Evolutionary conservation across 2,113 vertebrate species (phyloP).

Genomic region (Laticauda laticaudata): DNA sequence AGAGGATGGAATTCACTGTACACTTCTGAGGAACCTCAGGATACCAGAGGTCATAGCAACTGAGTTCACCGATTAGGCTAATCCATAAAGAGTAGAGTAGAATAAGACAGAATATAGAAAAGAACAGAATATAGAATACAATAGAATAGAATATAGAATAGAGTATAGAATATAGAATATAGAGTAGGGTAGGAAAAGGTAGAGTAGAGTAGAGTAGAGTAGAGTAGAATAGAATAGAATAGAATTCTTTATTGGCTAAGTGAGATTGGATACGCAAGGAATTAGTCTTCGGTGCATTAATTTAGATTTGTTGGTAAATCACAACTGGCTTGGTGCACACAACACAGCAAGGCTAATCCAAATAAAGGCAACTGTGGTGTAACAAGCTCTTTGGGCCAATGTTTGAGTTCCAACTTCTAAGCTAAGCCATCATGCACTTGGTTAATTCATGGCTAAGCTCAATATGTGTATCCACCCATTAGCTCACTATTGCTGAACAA

Average conservation of each 20-base stretch:
- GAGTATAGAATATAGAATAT: too few relatives aligned
- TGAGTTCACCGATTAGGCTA: not conserved
- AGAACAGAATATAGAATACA: too few relatives aligned
- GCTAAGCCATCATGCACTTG: not conserved
- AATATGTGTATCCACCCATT: not conserved
- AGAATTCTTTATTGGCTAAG: too few relatives aligned
- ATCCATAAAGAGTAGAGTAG: not conserved
- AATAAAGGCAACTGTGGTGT: not conserved
- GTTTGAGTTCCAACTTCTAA: not conserved
- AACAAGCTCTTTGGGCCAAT: not conserved
- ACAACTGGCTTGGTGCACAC: not conserved
- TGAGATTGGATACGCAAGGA: too few relatives aligned
- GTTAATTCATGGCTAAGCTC: not conserved
- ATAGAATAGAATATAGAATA: too few relatives aligned
- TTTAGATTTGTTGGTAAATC: not conserved
- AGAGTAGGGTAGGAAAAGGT: too few relatives aligned
- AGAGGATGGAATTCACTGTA: not conserved
- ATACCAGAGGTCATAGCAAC: not conserved
- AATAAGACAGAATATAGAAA: too few relatives aligned
- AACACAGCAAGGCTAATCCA: not conserved
- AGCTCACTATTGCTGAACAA: not conserved
- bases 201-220: accelerated
- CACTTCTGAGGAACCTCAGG: not conserved
- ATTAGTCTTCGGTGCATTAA: not conserved
- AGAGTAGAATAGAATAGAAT: accelerated